These are phyloP conservation scores for Anguilla pacifica DNA, from an alignment of 2,797 vertebrate species.

Conservation along the genomic window DNA sequence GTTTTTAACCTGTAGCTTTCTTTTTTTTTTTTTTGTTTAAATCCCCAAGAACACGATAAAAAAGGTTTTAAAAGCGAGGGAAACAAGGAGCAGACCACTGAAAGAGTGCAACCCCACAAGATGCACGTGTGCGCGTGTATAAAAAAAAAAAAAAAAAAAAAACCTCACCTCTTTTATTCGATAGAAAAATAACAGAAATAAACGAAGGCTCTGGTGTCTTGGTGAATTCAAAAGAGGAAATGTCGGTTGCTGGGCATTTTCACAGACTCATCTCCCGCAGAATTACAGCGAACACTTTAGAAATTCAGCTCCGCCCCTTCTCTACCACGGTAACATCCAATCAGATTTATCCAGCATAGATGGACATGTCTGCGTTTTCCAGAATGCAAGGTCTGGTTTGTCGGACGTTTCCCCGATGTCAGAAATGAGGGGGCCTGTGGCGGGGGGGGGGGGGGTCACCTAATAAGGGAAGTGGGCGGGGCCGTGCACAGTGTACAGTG, in stretches of 20 bases:
- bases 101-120: background rate
- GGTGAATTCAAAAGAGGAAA: background rate
- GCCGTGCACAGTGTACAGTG: slow-evolving; percentile 40
- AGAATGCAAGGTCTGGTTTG: slow-evolving; percentile 13
- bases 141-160: background rate
- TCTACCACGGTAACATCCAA: background rate
- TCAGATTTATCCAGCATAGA: background rate
- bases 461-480: background rate
- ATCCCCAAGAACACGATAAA: slow-evolving; percentile 22
- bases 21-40: background rate
- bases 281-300: slow-evolving; percentile 6
- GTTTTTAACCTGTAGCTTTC: slow-evolving; percentile 18
- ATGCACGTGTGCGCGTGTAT: background rate
- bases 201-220: background rate
- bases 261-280: background rate
- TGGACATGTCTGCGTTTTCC: background rate
- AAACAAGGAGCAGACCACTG: background rate
- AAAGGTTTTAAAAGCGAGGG: slow-evolving; percentile 18
- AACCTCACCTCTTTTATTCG: slow-evolving; percentile 8
- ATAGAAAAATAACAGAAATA: slow-evolving; percentile 13
- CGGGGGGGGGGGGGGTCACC: background rate
- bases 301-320: background rate
- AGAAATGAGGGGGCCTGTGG: background rate
- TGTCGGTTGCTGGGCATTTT: background rate
- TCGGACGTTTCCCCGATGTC: slow-evolving; percentile 25